These are phyloP conservation scores for Pseudomyrmex concolor DNA, from an alignment of 1,140 invertebrate species.

Conservation along the genomic window DNA sequence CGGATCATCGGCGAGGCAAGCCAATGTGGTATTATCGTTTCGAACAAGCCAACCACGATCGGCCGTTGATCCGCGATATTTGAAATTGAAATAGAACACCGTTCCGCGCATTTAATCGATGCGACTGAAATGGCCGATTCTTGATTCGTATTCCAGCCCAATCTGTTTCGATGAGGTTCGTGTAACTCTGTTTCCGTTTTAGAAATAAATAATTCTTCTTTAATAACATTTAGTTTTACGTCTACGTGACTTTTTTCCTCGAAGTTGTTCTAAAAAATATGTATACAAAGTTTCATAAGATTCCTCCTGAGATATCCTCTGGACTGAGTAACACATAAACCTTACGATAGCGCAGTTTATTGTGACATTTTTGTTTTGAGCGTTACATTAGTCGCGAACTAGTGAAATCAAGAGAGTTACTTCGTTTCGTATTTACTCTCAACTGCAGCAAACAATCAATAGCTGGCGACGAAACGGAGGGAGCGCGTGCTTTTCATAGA, in stretches of 20 bases:
- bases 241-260: not conserved
- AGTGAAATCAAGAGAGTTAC: slow-evolving; percentile 11
- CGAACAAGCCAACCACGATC: slow-evolving; percentile 29
- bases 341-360: not conserved
- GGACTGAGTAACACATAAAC: not conserved
- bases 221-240: not conserved
- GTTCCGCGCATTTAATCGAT: slow-evolving; percentile 62
- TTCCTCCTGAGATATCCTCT: not conserved
- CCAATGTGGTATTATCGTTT: slow-evolving; percentile 67
- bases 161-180: no score
- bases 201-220: not conserved
- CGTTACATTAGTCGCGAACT: slow-evolving; percentile 12
- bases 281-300: not conserved
- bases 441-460: not conserved
- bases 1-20: slow-evolving; percentile 55
- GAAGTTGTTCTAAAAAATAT: not conserved
- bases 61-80: slow-evolving; percentile 49
- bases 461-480: slow-evolving; percentile 7
- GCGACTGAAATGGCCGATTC: not conserved
- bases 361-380: not conserved
- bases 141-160: not conserved
- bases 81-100: slow-evolving; percentile 71
- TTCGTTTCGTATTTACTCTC: slow-evolving; percentile 22
- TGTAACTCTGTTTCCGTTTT: no score
- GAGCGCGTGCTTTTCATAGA: slow-evolving; percentile 2